Evolutionary conservation across 2,113 vertebrate species (phyloP).

Genomic region (Nothocercus nigrocapillus): DNA sequence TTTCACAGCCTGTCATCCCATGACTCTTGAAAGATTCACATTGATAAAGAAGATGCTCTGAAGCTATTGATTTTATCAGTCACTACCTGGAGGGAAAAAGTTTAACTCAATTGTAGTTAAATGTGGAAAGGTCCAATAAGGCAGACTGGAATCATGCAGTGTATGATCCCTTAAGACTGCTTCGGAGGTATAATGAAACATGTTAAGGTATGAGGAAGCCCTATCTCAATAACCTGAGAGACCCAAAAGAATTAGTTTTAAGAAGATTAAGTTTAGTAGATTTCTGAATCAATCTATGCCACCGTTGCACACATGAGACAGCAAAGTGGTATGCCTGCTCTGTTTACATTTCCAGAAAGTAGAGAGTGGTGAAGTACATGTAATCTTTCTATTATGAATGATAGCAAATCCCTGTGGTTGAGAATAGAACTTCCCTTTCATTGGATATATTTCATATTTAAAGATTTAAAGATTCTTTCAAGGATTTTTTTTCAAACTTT

Average conservation of each 20-base stretch:
- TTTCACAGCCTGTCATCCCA: background rate
- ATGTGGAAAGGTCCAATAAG: slow-evolving; percentile 48
- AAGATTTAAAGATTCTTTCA: background rate
- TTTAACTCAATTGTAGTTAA: background rate
- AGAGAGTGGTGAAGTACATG: slow-evolving; percentile 33
- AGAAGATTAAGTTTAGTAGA: slow-evolving; percentile 61
- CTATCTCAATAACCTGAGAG: slow-evolving; percentile 41
- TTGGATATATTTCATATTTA: background rate
- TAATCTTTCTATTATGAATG: background rate
- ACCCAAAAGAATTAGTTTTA: slow-evolving; percentile 51
- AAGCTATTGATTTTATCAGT: slow-evolving; percentile 49
- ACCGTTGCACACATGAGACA: slow-evolving; percentile 27
- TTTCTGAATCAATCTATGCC: slow-evolving; percentile 50
- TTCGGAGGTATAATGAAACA: slow-evolving; percentile 54
- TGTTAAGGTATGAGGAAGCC: slow-evolving; percentile 3
- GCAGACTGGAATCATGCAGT: slow-evolving; percentile 42
- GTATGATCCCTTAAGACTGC: slow-evolving; percentile 35
- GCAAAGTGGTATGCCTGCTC: slow-evolving; percentile 9
- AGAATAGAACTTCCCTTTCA: background rate
- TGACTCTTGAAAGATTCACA: background rate
- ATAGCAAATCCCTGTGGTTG: background rate
- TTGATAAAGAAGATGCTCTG: background rate
- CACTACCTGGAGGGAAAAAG: background rate
- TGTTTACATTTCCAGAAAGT: slow-evolving; percentile 40
- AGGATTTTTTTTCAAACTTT: no score